Percentiles rank a stretch among this genome's conserved stretches.
These are phyloP conservation scores for Mobula hypostoma DNA, from an alignment of 2,113 vertebrate species.

Conservation along the genomic window DNA sequence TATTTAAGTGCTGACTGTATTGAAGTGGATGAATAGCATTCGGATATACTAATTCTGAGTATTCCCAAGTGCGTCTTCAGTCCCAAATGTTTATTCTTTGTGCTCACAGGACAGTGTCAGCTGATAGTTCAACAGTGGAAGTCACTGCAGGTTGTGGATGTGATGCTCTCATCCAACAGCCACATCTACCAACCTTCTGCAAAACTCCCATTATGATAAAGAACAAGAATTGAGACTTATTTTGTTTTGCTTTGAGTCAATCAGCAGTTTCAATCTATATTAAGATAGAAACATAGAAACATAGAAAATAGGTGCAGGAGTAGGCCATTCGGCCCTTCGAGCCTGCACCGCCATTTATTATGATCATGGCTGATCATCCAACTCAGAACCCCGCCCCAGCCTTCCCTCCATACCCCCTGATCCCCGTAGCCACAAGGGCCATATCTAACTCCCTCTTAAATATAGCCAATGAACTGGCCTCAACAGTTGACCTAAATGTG, in stretches of 20 bases:
- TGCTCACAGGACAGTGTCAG: neutral
- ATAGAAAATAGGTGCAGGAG: too few relatives aligned
- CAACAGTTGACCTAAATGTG: neutral
- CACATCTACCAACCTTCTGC: neutral
- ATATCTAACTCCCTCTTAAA: too few relatives aligned
- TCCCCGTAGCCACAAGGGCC: too few relatives aligned
- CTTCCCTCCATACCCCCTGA: too few relatives aligned
- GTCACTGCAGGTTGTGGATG: neutral
- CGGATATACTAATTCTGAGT: neutral
- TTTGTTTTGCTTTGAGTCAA: neutral
- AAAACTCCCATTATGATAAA: neutral
- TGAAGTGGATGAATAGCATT: neutral
- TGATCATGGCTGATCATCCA: too few relatives aligned
- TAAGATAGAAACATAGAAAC: too few relatives aligned
- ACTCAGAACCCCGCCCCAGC: too few relatives aligned
- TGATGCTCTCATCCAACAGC: neutral
- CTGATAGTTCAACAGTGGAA: neutral
- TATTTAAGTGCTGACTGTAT: neutral
- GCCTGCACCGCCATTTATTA: too few relatives aligned
- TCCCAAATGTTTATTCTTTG: neutral
- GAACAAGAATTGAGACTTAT: neutral
- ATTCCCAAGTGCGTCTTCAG: neutral
- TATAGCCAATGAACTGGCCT: too few relatives aligned
- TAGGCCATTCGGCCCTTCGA: too few relatives aligned
- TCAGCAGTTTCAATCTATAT: neutral